Percentiles rank a stretch among this genome's conserved stretches.
phyloP scores from a whole-genome alignment of 1,140 invertebrate genomes.

The Steinernema khuongi region DNA sequence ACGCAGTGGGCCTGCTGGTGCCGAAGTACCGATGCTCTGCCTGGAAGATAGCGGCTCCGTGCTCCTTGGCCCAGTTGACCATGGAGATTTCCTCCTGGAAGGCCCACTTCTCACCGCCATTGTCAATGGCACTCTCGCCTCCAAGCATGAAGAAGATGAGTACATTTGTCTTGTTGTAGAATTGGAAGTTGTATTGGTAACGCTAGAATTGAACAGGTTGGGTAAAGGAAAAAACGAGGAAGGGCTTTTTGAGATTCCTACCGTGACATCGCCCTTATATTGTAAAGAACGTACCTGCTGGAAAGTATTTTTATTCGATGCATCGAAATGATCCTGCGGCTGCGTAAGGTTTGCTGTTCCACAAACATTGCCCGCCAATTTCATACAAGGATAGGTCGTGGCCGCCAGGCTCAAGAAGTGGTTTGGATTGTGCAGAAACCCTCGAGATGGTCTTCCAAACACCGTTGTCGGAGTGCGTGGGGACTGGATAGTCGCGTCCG shows the following conservation, averaged over 20 bases:
- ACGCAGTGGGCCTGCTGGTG: conserved; percentile 74
- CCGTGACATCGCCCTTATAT: too few relatives aligned
- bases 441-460: too few relatives aligned
- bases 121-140: conserved; percentile 26
- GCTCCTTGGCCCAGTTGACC: conserved; percentile 65
- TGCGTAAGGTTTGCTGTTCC: background rate
- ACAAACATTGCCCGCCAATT: too few relatives aligned
- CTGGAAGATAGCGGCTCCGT: conserved; percentile 75
- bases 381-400: too few relatives aligned
- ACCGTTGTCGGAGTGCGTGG: too few relatives aligned
- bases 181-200: conserved; percentile 35
- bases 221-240: background rate
- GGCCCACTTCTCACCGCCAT: conserved; percentile 22
- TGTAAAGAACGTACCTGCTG: background rate
- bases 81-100: conserved; percentile 58
- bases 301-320: background rate
- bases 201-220: conserved; percentile 16
- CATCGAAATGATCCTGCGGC: background rate
- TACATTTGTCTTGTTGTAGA: conserved; percentile 24
- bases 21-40: conserved; percentile 89
- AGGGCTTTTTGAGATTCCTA: background rate
- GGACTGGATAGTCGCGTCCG: too few relatives aligned
- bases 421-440: too few relatives aligned
- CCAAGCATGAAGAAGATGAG: conserved; percentile 36
- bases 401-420: too few relatives aligned